A percentile compares a stretch with the other conserved stretches of the same genome.
These are phyloP conservation scores for Pseudeuparius sepicola DNA, from an alignment of 2,888 invertebrate species.

Conservation along the genomic window DNA sequence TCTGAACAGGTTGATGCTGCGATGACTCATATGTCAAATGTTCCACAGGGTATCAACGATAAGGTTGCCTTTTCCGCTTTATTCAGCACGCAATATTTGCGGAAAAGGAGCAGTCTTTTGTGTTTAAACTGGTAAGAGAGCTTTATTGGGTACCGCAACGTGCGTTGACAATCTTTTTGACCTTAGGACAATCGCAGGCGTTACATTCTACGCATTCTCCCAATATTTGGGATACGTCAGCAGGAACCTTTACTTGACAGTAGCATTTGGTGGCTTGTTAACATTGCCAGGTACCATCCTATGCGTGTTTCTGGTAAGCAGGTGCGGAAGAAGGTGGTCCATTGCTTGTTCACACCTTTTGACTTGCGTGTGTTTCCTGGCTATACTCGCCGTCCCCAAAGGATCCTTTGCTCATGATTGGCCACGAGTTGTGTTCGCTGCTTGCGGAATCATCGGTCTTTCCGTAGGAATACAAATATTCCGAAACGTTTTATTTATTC, in stretches of 20 bases:
- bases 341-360: slow-evolving; percentile 42
- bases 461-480: slow-evolving; percentile 41
- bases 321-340: slow-evolving; percentile 43
- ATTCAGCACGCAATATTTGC: slow-evolving; percentile 43
- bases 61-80: slow-evolving; percentile 38
- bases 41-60: slow-evolving; percentile 30
- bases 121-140: slow-evolving; percentile 46
- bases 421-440: slow-evolving; percentile 48
- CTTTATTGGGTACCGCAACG: too few relatives aligned
- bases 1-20: slow-evolving; percentile 19
- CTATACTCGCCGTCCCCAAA: slow-evolving; percentile 43
- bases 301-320: slow-evolving; percentile 43
- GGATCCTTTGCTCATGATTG: slow-evolving; percentile 41
- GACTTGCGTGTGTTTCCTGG: slow-evolving; percentile 43
- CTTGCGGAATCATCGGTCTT: slow-evolving; percentile 54
- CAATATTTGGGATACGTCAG: slow-evolving; percentile 49
- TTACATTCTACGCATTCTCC: slow-evolving; percentile 50
- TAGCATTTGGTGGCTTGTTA: slow-evolving; percentile 45
- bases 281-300: slow-evolving; percentile 45
- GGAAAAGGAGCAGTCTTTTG: slow-evolving; percentile 41
- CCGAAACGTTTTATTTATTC: slow-evolving; percentile 3
- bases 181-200: slow-evolving; percentile 43
- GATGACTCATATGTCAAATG: slow-evolving; percentile 22
- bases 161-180: not conserved
- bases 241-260: slow-evolving; percentile 45